A percentile compares a stretch with the other conserved stretches of the same genome.
Conservation (phyloP, 2,113 vertebrate species). For the Alligator sinensis region DNA sequence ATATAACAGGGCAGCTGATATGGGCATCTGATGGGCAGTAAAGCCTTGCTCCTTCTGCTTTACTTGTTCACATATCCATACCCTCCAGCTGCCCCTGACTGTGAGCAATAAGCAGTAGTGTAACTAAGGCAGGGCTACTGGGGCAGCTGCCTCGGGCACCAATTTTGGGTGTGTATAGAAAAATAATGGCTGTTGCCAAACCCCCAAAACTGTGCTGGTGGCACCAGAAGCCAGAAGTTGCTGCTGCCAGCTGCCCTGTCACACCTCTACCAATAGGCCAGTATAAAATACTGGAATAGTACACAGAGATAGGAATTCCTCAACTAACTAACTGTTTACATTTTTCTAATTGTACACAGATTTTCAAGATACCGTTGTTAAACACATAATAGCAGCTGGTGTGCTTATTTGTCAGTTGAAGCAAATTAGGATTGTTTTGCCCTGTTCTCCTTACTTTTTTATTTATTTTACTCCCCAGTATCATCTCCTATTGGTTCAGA, state of each 20-base stretch:
- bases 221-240: neutral
- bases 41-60: no score
- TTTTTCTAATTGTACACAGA: neutral
- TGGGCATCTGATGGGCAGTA: no score
- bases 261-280: neutral
- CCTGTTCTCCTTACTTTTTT: neutral
- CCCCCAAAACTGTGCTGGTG: neutral
- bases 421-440: neutral
- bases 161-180: neutral
- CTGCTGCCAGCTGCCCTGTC: neutral
- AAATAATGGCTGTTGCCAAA: neutral
- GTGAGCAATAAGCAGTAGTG: no score
- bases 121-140: no score
- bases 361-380: neutral
- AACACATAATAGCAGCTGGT: neutral
- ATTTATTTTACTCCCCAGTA: neutral
- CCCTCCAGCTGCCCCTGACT: no score
- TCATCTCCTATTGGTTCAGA: no score
- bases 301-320: neutral
- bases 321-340: neutral
- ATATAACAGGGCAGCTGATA: no score
- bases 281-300: neutral
- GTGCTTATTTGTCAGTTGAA: neutral
- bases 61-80: no score
- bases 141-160: fast-evolving